Conservation (phyloP, 2,113 vertebrate genomes). For the Galemys pyrenaicus region DNA sequence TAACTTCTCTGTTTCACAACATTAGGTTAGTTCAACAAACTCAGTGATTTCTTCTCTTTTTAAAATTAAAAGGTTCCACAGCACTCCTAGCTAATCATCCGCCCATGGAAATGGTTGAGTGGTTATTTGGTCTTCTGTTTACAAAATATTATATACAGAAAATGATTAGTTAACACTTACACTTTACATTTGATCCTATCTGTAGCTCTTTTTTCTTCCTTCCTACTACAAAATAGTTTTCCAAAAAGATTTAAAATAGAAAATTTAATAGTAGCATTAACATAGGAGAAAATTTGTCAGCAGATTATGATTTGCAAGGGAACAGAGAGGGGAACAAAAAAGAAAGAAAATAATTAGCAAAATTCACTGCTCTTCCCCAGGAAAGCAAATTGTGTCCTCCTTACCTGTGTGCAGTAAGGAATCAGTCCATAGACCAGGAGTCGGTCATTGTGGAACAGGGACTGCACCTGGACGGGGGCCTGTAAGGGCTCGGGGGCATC, state of each 20-base stretch:
- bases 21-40: not conserved
- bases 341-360: not conserved
- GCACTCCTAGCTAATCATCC: not conserved
- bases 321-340: not conserved
- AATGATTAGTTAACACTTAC: too few species aligned
- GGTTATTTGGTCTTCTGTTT: too few species aligned
- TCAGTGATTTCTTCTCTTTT: not conserved
- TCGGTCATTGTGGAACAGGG: slow-evolving; percentile 88
- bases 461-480: slow-evolving; percentile 88
- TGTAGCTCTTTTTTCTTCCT: too few species aligned
- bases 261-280: too few species aligned
- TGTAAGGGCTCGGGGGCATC: slow-evolving; percentile 83
- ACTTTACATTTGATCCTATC: too few species aligned
- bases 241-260: too few species aligned
- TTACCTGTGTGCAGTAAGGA: slow-evolving; percentile 90
- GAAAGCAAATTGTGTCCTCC: not conserved
- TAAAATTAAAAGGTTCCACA: not conserved
- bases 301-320: not conserved
- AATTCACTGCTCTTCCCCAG: not conserved
- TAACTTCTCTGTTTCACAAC: not conserved
- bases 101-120: too few species aligned
- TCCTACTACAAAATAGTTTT: too few species aligned
- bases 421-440: slow-evolving; percentile 92
- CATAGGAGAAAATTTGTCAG: not conserved
- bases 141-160: too few species aligned